Base-by-base conservation (phyloP, 1,140 invertebrate genomes). In the Bombus terrestris region DNA sequence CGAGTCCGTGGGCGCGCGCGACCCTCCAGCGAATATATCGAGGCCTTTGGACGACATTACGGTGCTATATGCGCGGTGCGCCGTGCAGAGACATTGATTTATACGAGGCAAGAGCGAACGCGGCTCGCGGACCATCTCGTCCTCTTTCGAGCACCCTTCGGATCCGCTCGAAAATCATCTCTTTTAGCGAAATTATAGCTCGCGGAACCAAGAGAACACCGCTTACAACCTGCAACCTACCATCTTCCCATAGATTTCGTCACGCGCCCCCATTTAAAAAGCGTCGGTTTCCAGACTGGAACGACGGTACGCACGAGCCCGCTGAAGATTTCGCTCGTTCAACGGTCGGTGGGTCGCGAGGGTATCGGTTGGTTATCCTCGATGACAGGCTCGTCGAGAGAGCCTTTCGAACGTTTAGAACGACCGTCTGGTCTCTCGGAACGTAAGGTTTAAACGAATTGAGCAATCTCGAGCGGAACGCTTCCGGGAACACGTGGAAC, bases 71-170 rank as follows among this genome's bases (percentile, higher is more conserved):
- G 88, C 80, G 84, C 81, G 68, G 69, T 83, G 80, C 87, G 87
- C 86, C 88, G 75, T 73, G 84, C 83, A 92, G 86, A 85, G 92
- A 93, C 92, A 85, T 92, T 93, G 92, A 93, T 93, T 93, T 92
- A 93, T 92, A 93, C 66, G 66, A 79, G 62, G 64, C 79, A 53
- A 86, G 73, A 79, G 83, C 53, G 89, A 88, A 88, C 84, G 78
- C 80, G 74, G 68, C 25, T 73, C 72, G 71, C 66, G 35, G 72
- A 66, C 69, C 81, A 57, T 15, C 78, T 79, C 81, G 68, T 72
- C 66, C 88, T 89, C 86, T 64, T 25, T 35, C 37, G 53, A 64
- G 57, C 64, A 77, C 68, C 84, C 85, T 71, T 53, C 71, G 77
- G 64, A 86, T 32, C 84, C 43, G 32, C 12, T 86, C 62, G 43